A percentile compares a stretch with the other conserved stretches of the same genome.
Conservation (phyloP, 64 coral and sea anemone genomes). For the Montipora efflorescens region DNA sequence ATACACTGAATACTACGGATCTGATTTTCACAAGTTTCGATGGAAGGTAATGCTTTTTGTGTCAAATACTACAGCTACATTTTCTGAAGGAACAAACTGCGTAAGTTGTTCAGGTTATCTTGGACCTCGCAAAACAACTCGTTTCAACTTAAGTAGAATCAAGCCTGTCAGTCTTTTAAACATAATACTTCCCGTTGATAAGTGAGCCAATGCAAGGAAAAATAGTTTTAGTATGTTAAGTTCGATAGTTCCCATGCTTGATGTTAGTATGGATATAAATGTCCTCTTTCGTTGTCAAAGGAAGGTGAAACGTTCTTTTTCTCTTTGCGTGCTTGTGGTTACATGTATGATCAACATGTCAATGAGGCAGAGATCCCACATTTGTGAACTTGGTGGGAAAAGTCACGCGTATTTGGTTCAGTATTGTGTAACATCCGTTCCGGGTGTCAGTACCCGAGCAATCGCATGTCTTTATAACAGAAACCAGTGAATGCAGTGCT, state of each 20-base stretch:
- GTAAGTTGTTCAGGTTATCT: neutral
- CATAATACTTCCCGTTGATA: too few species aligned
- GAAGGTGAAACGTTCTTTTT: neutral
- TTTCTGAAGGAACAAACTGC: neutral
- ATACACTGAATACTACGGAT: too few species aligned
- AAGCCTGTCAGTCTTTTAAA: too few species aligned
- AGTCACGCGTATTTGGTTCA: neutral
- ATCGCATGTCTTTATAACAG: constrained; percentile 7
- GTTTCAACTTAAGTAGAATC: too few species aligned
- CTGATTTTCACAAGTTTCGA: too few species aligned
- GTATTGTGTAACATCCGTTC: constrained; percentile 33
- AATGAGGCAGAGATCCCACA: constrained; percentile 8
- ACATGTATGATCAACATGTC: constrained; percentile 2
- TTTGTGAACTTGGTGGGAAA: constrained; percentile 53
- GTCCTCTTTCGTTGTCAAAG: neutral
- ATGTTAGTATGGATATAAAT: neutral
- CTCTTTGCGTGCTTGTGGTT: constrained; percentile 34
- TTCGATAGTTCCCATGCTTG: neutral
- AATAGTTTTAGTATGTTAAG: neutral
- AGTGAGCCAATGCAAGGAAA: too few species aligned
- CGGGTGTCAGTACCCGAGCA: neutral
- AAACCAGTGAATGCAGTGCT: neutral
- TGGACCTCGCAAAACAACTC: too few species aligned
- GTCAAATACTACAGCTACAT: too few species aligned
- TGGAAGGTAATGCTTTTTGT: too few species aligned